These are phyloP conservation scores for Cyphomyrmex costatus DNA, from an alignment of 1,140 invertebrate species.

Conservation along the genomic window DNA sequence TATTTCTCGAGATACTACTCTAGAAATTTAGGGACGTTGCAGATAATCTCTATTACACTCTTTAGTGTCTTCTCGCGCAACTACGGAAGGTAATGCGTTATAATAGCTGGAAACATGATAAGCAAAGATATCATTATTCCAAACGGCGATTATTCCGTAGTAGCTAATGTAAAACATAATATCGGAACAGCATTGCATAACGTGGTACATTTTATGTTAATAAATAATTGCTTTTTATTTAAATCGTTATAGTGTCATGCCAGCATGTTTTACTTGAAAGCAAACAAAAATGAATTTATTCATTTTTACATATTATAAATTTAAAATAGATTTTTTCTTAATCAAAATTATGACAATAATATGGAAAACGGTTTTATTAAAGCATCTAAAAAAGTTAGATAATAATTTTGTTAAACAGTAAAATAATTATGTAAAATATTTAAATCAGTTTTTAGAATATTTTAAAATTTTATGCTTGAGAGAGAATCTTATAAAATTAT, in stretches of 20 bases:
- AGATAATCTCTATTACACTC: slow-evolving; percentile 36
- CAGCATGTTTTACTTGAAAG: not conserved
- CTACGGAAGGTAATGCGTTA: slow-evolving; percentile 50
- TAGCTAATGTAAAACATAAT: slow-evolving; percentile 20
- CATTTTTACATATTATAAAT: not conserved
- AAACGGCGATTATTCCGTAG: slow-evolving; percentile 24
- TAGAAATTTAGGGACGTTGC: slow-evolving; percentile 43
- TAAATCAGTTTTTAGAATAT: too few species aligned
- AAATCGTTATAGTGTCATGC: not conserved
- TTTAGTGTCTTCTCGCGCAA: slow-evolving; percentile 36
- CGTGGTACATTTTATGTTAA: slow-evolving; percentile 4
- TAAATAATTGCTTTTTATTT: not conserved
- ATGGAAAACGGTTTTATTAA: too few species aligned
- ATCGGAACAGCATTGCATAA: not conserved
- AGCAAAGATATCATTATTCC: slow-evolving; percentile 50
- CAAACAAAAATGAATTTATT: not conserved
- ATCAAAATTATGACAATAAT: not conserved
- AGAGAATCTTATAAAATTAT: too few species aligned
- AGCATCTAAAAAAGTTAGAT: too few species aligned
- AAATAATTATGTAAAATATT: too few species aligned
- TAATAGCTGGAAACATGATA: slow-evolving; percentile 64
- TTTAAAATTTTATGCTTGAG: too few species aligned
- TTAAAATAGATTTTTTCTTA: slow-evolving; percentile 4
- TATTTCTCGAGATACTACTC: slow-evolving; percentile 17
- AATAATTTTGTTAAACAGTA: too few species aligned